A percentile compares a stretch with the other conserved stretches of the same genome.
Evolutionary conservation across 2,888 invertebrate species (phyloP).

Genomic region (Bellardia bayeri): DNA sequence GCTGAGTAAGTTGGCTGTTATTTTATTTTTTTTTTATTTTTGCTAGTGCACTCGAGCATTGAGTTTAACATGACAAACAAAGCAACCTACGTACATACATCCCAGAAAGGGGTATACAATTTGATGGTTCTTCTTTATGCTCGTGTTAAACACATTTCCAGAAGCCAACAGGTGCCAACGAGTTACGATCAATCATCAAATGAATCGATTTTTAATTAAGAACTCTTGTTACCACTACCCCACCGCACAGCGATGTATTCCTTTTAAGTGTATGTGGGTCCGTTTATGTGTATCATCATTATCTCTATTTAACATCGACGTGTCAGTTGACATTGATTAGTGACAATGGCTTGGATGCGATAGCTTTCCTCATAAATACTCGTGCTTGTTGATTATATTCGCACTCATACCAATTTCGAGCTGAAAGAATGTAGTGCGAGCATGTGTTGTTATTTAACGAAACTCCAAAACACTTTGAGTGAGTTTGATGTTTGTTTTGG

Average conservation of each 20-base stretch:
- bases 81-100: constrained; percentile 24
- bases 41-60: constrained; percentile 72
- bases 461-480: constrained; percentile 29
- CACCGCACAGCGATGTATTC: constrained; percentile 71
- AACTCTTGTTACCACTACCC: constrained; percentile 82
- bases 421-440: constrained; percentile 55
- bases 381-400: constrained; percentile 18
- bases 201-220: constrained; percentile 84
- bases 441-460: constrained; percentile 64
- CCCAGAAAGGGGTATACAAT: constrained; percentile 70
- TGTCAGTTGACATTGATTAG: constrained; percentile 75
- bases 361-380: constrained; percentile 57
- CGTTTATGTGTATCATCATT: constrained; percentile 74
- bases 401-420: constrained; percentile 43
- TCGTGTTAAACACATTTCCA: constrained; percentile 83
- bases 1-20: constrained; percentile 22
- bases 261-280: background rate
- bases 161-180: constrained; percentile 84
- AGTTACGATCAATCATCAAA: constrained; percentile 83
- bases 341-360: constrained; percentile 69
- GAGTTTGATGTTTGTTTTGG: constrained; percentile 69
- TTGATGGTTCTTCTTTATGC: constrained; percentile 62
- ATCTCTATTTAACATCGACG: constrained; percentile 75
- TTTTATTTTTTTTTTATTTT: constrained; percentile 34
- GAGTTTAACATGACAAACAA: constrained; percentile 69